Base-by-base conservation (phyloP, 2,888 invertebrate genomes). In the Oscheius sp. region DNA sequence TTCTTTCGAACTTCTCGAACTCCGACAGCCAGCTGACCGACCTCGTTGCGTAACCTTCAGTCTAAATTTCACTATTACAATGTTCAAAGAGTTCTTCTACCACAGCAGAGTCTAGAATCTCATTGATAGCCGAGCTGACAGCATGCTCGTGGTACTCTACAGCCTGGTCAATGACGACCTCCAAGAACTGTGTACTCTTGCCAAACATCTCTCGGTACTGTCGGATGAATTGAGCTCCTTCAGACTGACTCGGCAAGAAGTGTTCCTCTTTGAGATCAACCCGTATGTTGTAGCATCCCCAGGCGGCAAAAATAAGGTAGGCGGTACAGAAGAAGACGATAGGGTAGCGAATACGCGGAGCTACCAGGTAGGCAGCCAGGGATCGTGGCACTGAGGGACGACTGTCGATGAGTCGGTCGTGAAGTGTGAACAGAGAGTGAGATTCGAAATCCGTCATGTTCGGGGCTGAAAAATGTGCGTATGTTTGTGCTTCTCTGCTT, bases 11-110 rank as follows among this genome's bases (percentile, higher is more conserved):
- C 70, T 85, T 80, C 21, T 76, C 82, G 59, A 88, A 89, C 63
- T 89, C 89, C 9, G 76, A 74, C 58, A 89, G 78, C 89, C 89
- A 89, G 63, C 83, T 85, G 62, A 87, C 82, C 2, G 84, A 80
- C 50, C 86, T 76, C 5, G 79, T 78, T 5, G 88, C 89, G 70
- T 83, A 85, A 11, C 86, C 83, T 32, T 86, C 78, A 9, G 82
- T 80, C 86, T 87, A 60, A 59, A 84, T 68, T 9, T 65, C 55
- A 32, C 13, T 57, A 13, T 5, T 42, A n/a, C 4, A n/a, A 33
- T 53, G 3, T 47, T 35, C 3, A 60, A 37, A 13, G 13, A 37
- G 35, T 5, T 42, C 42, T 42, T 57, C n/a, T 72, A 82, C 81
- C 57, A 78, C 78, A 11, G 83, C 78, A 42, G 68, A 74, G 21